A percentile compares a stretch with the other conserved stretches of the same genome.
Conservation (phyloP, 2,888 invertebrate genomes). For the Melanostoma mellinum region DNA sequence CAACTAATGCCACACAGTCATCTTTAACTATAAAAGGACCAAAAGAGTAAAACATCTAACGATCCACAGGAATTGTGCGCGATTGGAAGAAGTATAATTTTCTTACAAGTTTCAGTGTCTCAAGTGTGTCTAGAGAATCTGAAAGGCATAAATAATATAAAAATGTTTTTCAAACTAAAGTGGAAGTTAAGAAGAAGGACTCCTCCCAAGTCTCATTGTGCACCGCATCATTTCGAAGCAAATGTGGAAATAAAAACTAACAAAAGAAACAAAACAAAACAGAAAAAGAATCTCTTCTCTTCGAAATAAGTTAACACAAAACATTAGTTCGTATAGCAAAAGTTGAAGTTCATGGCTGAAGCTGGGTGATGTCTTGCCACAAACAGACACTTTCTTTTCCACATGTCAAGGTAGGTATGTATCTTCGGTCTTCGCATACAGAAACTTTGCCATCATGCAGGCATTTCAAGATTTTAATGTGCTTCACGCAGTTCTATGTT, state of each 20-base stretch:
- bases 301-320: background rate
- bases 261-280: constrained; percentile 39
- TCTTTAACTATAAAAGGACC: constrained; percentile 12
- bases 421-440: background rate
- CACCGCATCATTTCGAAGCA: constrained; percentile 2
- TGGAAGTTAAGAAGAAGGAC: constrained; percentile 16
- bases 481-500: constrained; percentile 53
- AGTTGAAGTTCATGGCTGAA: constrained; percentile 64
- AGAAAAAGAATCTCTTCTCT: constrained; percentile 25
- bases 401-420: constrained; percentile 17
- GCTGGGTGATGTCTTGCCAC: constrained; percentile 44
- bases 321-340: constrained; percentile 25
- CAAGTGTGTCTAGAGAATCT: constrained; percentile 65
- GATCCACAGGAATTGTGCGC: background rate
- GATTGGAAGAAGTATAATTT: constrained; percentile 45
- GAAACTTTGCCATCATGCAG: constrained; percentile 50
- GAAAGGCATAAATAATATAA: constrained; percentile 63
- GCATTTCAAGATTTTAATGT: constrained; percentile 62
- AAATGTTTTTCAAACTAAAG: constrained; percentile 54
- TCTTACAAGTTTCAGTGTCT: constrained; percentile 52
- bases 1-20: background rate
- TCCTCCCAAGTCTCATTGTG: no score
- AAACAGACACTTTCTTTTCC: constrained; percentile 16
- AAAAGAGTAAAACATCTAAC: constrained; percentile 33
- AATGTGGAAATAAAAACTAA: constrained; percentile 54